Percentiles rank a stretch among this genome's conserved stretches.
Conservation (phyloP, 2,888 invertebrate species). For the Acleris sparsana region DNA sequence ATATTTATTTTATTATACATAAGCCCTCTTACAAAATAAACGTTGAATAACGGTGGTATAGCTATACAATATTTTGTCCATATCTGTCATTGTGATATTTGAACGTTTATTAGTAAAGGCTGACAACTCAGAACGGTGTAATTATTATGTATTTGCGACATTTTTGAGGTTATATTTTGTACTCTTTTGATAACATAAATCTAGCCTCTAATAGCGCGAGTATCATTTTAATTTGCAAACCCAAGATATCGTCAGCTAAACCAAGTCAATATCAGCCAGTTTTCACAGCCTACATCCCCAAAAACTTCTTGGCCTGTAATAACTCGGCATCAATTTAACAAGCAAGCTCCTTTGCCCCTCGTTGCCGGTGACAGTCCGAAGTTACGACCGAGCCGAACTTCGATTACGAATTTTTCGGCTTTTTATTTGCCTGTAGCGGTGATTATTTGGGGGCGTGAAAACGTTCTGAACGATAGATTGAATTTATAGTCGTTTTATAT, state of each 20-base stretch:
- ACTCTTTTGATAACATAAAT: too few relatives aligned
- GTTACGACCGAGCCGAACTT: conserved; percentile 54
- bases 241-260: neutral
- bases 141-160: too few relatives aligned
- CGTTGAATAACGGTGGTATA: too few relatives aligned
- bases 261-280: neutral
- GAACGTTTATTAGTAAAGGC: too few relatives aligned
- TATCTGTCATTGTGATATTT: too few relatives aligned
- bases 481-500: too few relatives aligned
- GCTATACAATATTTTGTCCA: too few relatives aligned
- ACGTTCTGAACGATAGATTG: neutral
- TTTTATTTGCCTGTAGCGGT: conserved; percentile 47
- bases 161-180: too few relatives aligned
- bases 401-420: conserved; percentile 53
- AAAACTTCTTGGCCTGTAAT: conserved; percentile 36
- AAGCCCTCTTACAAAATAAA: too few relatives aligned
- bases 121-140: too few relatives aligned
- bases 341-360: conserved; percentile 47
- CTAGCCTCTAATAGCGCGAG: too few relatives aligned
- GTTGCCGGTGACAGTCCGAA: conserved; percentile 55
- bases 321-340: conserved; percentile 44
- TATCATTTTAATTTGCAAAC: neutral
- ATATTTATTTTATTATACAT: too few relatives aligned
- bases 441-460: conserved; percentile 19
- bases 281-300: neutral